Conservation (phyloP, 2,888 invertebrate genomes). For the Drosophila subsilvestris region DNA sequence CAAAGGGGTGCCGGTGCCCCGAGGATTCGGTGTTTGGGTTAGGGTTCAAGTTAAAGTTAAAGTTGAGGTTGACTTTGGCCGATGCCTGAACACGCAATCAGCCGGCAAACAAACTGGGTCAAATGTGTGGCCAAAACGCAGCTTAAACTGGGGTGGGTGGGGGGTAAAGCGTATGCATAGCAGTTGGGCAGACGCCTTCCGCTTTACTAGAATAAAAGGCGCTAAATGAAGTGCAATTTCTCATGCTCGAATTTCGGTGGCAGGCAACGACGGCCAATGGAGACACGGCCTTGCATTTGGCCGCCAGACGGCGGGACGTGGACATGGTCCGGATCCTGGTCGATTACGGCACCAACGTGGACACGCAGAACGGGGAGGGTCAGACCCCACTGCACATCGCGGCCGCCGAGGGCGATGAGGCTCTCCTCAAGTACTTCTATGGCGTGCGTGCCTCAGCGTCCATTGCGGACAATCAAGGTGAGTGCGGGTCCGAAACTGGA, state of each 20-base stretch:
- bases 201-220: slow-evolving; percentile 64
- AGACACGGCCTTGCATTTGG: slow-evolving; percentile 97
- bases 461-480: slow-evolving; percentile 95
- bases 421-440: slow-evolving; percentile 97
- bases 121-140: slow-evolving; percentile 68
- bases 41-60: slow-evolving; percentile 58
- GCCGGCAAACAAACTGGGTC: slow-evolving; percentile 73
- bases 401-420: slow-evolving; percentile 97
- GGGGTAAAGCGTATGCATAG: not conserved
- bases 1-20: slow-evolving; percentile 29
- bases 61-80: slow-evolving; percentile 71
- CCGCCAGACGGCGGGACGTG: slow-evolving; percentile 95
- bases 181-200: slow-evolving; percentile 1
- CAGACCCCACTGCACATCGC: slow-evolving; percentile 98
- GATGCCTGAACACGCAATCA: slow-evolving; percentile 66
- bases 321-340: slow-evolving; percentile 96
- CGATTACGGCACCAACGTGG: slow-evolving; percentile 96
- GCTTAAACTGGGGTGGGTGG: slow-evolving; percentile 24
- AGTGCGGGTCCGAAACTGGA: slow-evolving; percentile 29
- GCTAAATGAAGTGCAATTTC: slow-evolving; percentile 30
- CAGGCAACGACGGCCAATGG: slow-evolving; percentile 92
- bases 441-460: slow-evolving; percentile 97
- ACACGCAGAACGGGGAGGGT: slow-evolving; percentile 96
- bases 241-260: slow-evolving; percentile 26
- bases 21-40: slow-evolving; percentile 43